phyloP scores from a whole-genome alignment of 2,888 invertebrate species.

The Reticulitermes lucifugus region DNA sequence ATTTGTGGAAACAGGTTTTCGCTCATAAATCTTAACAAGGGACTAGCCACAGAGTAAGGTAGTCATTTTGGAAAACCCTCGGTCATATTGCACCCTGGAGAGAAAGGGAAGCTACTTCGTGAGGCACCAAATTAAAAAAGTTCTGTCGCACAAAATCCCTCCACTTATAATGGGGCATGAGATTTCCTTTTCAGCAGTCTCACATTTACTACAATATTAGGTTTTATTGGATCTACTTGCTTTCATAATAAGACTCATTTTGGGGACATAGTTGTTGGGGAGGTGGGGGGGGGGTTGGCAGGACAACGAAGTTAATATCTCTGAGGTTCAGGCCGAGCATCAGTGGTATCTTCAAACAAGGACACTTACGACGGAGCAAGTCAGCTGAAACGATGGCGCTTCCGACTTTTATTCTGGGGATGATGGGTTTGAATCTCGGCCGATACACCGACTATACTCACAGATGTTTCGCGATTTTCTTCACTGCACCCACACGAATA shows the following conservation, averaged over 20 bases:
- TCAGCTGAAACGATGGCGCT: too few relatives aligned
- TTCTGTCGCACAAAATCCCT: conserved; percentile 17
- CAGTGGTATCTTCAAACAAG: background rate
- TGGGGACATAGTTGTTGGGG: background rate
- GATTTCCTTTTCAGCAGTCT: background rate
- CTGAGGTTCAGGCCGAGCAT: background rate
- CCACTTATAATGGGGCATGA: background rate
- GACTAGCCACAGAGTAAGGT: too few relatives aligned
- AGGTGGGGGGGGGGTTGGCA: too few relatives aligned
- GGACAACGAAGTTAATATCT: background rate
- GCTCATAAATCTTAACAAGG: too few relatives aligned
- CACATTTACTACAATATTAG: background rate
- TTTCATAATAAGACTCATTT: background rate
- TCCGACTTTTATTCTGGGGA: too few relatives aligned
- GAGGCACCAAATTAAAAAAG: conserved; percentile 34
- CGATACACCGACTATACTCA: too few relatives aligned
- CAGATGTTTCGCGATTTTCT: too few relatives aligned
- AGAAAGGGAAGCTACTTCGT: background rate
- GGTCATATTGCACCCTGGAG: conserved; percentile 5
- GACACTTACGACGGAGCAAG: too few relatives aligned
- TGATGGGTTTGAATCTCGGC: too few relatives aligned
- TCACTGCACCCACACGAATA: too few relatives aligned
- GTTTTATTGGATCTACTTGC: background rate
- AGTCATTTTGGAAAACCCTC: background rate
- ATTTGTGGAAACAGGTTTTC: too few relatives aligned